These are phyloP conservation scores for Tiliacea citrago DNA, from an alignment of 2,888 invertebrate genomes.

Conservation along the genomic window DNA sequence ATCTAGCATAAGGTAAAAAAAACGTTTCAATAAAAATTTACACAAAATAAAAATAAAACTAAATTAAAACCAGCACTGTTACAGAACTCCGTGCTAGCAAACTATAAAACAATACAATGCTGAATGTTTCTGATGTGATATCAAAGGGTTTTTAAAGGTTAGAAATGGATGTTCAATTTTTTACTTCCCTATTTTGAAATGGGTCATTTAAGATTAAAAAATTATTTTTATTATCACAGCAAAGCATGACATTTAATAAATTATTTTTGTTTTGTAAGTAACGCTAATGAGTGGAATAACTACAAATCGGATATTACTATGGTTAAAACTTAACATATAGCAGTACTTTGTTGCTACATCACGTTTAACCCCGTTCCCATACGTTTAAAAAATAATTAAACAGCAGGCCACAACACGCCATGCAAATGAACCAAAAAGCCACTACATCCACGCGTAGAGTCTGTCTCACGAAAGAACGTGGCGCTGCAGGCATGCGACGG, in stretches of 20 bases:
- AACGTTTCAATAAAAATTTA: no score
- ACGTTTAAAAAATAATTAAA: neutral
- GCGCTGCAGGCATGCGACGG: neutral
- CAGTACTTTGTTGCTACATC: neutral
- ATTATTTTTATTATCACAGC: neutral
- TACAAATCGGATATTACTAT: slow-evolving; percentile 1
- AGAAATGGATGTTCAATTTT: neutral
- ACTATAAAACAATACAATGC: neutral
- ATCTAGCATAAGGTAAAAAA: no score
- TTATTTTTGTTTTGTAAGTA: slow-evolving; percentile 1
- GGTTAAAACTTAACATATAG: neutral
- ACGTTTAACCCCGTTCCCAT: neutral
- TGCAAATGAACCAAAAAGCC: slow-evolving; percentile 44
- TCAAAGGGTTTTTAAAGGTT: neutral
- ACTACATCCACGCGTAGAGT: slow-evolving; percentile 14
- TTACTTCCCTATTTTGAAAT: slow-evolving; percentile 1
- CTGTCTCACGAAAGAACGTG: slow-evolving; percentile 7
- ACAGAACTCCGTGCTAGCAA: neutral
- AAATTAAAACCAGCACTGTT: neutral
- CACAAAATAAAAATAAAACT: no score
- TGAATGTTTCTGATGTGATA: neutral
- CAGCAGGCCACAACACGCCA: slow-evolving; percentile 25
- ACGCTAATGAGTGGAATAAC: neutral
- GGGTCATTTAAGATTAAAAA: neutral
- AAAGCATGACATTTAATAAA: slow-evolving; percentile 9